These are phyloP conservation scores for Zhuqinia jingwanae DNA, from an alignment of 2,888 invertebrate species.

Conservation along the genomic window DNA sequence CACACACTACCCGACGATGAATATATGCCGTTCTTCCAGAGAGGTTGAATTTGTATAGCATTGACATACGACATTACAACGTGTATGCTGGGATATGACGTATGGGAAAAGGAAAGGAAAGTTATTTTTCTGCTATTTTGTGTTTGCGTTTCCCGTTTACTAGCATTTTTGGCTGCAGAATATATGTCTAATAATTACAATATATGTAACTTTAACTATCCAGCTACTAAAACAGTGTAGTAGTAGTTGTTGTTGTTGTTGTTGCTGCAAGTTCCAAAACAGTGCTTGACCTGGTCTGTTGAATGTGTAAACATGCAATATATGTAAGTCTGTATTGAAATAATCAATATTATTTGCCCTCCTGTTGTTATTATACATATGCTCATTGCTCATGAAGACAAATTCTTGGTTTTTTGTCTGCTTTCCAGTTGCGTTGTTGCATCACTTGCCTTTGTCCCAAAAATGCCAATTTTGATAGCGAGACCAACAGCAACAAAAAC, in stretches of 20 bases:
- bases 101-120: constrained; percentile 25
- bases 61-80: constrained; percentile 10
- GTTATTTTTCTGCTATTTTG: constrained; percentile 13
- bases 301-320: constrained; percentile 50
- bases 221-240: no score
- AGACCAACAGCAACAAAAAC: neutral
- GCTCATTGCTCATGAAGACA: neutral
- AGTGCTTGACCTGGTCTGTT: constrained; percentile 38
- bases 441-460: neutral
- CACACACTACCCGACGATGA: neutral
- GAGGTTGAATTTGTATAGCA: constrained; percentile 16
- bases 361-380: no score
- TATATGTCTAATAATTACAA: no score
- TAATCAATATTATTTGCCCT: constrained; percentile 53
- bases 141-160: neutral
- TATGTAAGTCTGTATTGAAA: constrained; percentile 40
- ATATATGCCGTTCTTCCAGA: constrained; percentile 37
- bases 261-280: no score
- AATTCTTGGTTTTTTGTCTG: neutral
- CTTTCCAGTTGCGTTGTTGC: neutral
- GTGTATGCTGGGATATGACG: no score
- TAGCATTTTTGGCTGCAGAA: neutral
- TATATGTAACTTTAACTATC: no score
- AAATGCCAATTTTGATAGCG: constrained; percentile 3
- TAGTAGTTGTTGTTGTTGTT: no score